These are phyloP conservation scores for Sphaeramia orbicularis DNA, from an alignment of 2,797 vertebrate genomes.

Conservation along the genomic window DNA sequence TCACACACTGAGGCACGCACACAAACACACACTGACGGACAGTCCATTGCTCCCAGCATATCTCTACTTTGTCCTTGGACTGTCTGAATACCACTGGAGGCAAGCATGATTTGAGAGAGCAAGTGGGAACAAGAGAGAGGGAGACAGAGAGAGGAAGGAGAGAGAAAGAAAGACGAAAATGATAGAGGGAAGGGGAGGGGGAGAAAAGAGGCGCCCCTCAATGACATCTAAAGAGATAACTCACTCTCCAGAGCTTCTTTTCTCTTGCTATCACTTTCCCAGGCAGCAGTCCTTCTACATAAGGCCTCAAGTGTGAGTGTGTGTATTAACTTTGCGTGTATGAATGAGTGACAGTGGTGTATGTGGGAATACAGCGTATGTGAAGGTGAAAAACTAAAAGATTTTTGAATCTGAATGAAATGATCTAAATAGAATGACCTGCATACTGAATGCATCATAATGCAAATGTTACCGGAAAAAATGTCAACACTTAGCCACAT, in stretches of 20 bases:
- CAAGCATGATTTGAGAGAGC: slow-evolving; percentile 81
- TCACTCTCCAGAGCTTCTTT: slow-evolving; percentile 81
- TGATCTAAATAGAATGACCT: slow-evolving; percentile 45
- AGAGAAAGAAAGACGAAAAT: slow-evolving; percentile 73
- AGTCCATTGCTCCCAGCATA: slow-evolving; percentile 82
- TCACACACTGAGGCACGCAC: slow-evolving; percentile 38
- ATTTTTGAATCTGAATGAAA: slow-evolving; percentile 63
- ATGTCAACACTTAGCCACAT: slow-evolving; percentile 1
- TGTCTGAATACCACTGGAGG: slow-evolving; percentile 84
- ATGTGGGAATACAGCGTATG: slow-evolving; percentile 50
- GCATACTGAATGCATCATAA: slow-evolving; percentile 37
- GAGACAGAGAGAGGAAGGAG: slow-evolving; percentile 64
- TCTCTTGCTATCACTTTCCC: slow-evolving; percentile 83
- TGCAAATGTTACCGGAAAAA: slow-evolving; percentile 11
- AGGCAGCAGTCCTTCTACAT: slow-evolving; percentile 74
- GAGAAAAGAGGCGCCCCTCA: slow-evolving; percentile 78
- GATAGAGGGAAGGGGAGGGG: slow-evolving; percentile 74
- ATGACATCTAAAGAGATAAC: slow-evolving; percentile 83
- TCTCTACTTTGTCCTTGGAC: slow-evolving; percentile 86
- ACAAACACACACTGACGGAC: slow-evolving; percentile 73
- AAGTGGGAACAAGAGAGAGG: slow-evolving; percentile 76
- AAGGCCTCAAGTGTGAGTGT: slow-evolving; percentile 66
- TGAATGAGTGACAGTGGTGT: slow-evolving; percentile 64
- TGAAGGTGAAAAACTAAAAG: slow-evolving; percentile 58
- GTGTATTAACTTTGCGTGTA: slow-evolving; percentile 44